These are phyloP conservation scores for Serinus canaria DNA, from an alignment of 2,113 vertebrate species.

Conservation along the genomic window DNA sequence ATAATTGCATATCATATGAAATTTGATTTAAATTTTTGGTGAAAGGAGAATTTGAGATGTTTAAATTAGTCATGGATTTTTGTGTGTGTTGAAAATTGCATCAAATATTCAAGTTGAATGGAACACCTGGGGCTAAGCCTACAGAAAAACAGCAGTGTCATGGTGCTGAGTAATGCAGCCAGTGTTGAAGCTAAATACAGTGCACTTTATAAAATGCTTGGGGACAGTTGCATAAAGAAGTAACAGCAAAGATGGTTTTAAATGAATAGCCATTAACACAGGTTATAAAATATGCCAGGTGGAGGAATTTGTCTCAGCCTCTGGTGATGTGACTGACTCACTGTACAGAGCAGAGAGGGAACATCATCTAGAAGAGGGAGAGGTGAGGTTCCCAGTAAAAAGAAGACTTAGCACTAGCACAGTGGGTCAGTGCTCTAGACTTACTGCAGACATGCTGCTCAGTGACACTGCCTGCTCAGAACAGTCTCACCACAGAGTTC, in stretches of 20 bases:
- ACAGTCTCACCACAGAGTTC: background rate
- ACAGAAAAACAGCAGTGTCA: background rate
- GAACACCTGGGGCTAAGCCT: background rate
- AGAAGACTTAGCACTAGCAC: background rate
- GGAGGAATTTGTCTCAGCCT: background rate
- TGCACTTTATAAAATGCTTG: background rate
- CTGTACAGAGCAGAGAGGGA: background rate
- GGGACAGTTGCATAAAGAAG: background rate
- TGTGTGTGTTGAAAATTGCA: background rate
- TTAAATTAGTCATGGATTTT: constrained; percentile 17
- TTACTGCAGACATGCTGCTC: background rate
- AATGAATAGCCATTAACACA: background rate
- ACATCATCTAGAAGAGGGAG: background rate
- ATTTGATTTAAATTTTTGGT: constrained; percentile 21
- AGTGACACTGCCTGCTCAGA: background rate
- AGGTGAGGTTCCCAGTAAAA: background rate
- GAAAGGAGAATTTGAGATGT: background rate
- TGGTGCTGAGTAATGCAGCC: background rate
- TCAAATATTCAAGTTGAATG: constrained; percentile 1
- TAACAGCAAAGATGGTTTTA: background rate
- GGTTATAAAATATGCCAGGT: background rate
- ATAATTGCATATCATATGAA: constrained; percentile 4
- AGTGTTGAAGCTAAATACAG: background rate
- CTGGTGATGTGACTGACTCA: background rate
- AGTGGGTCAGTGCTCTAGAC: background rate